Conservation (phyloP, 2,797 vertebrate species). For the Xenopus petersii region DNA sequence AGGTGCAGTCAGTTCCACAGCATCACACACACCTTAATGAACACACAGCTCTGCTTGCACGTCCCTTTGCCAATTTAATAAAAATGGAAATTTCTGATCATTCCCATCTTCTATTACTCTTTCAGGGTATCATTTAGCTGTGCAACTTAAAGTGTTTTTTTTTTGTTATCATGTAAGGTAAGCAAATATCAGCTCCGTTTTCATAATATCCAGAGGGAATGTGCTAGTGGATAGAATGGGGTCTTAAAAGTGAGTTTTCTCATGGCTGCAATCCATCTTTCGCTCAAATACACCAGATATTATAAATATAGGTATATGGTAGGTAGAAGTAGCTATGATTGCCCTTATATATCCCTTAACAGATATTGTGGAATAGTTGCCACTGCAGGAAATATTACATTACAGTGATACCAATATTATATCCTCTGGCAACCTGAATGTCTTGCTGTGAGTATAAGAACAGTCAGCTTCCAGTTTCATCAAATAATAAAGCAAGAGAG, state of each 20-base stretch:
- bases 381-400: no score
- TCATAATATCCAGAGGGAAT: constrained; percentile 3
- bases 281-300: no score
- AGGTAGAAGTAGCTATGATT: no score
- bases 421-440: background rate
- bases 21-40: constrained; percentile 25
- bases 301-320: no score
- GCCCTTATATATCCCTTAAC: no score
- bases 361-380: no score
- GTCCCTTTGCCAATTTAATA: constrained; percentile 37
- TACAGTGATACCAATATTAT: background rate
- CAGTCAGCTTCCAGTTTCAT: background rate
- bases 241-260: no score
- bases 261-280: no score
- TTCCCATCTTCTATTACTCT: constrained; percentile 17
- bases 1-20: background rate
- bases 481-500: background rate
- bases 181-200: constrained; percentile 28
- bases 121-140: constrained; percentile 14
- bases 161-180: constrained; percentile 25
- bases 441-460: background rate
- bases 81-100: constrained; percentile 45
- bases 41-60: constrained; percentile 16
- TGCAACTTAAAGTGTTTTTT: constrained; percentile 14
- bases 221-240: background rate